phyloP scores from a whole-genome alignment of 2,113 vertebrate genomes.

The Arenaria interpres region DNA sequence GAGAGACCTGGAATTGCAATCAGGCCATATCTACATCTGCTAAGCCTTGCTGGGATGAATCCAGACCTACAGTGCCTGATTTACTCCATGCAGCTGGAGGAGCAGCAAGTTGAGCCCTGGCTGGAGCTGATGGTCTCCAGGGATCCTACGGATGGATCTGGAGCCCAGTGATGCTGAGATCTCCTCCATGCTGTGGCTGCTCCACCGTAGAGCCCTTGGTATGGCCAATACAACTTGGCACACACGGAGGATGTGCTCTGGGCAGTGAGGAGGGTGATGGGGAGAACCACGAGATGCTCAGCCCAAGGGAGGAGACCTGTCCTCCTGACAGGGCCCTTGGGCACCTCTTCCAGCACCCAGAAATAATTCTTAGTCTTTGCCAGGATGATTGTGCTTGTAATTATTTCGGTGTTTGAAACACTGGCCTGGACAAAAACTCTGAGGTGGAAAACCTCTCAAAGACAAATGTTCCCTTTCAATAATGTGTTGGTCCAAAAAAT shows the following conservation, averaged over 20 bases:
- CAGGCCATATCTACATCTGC: not conserved
- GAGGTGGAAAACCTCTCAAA: not conserved
- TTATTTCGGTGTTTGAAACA: not conserved
- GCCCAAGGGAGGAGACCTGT: not conserved
- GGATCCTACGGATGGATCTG: not conserved
- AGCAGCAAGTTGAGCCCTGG: not conserved
- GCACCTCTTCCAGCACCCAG: not conserved
- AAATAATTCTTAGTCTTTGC: not conserved
- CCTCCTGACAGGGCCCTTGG: not conserved
- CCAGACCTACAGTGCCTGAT: not conserved
- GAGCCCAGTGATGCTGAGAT: not conserved
- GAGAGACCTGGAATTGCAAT: not conserved
- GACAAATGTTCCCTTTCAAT: not conserved
- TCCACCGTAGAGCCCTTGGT: not conserved
- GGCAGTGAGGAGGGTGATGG: not conserved
- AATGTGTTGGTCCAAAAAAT: not conserved
- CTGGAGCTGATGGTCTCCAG: not conserved
- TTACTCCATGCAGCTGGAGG: fast-evolving
- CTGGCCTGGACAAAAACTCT: not conserved
- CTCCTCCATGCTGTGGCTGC: not conserved
- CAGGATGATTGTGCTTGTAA: not conserved
- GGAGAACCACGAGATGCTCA: not conserved
- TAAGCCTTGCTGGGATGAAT: not conserved
- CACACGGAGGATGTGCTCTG: not conserved
- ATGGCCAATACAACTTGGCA: not conserved